These are phyloP conservation scores for Carterocephalus palaemon DNA, from an alignment of 2,888 invertebrate species.

Conservation along the genomic window DNA sequence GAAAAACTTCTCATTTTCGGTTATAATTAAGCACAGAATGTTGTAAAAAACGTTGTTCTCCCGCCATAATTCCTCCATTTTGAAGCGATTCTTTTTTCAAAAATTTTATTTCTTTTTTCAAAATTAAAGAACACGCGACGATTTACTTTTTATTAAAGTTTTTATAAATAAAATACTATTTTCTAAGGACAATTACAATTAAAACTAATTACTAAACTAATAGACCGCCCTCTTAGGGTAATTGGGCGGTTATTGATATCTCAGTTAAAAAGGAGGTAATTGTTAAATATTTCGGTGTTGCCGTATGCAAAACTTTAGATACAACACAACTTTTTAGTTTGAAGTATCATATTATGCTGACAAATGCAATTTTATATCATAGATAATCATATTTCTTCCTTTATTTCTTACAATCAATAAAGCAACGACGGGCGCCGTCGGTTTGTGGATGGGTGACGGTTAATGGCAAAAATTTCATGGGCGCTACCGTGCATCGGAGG, in stretches of 20 bases:
- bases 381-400: no score
- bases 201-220: slow-evolving; percentile 22
- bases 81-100: slow-evolving; percentile 15
- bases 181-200: no score
- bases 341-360: no score
- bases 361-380: no score
- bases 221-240: slow-evolving; percentile 21
- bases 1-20: slow-evolving; percentile 65
- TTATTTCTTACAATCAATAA: no score
- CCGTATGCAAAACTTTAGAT: background rate
- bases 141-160: background rate
- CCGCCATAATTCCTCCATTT: slow-evolving; percentile 59
- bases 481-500: no score
- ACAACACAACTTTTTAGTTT: no score
- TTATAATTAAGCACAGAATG: slow-evolving; percentile 60
- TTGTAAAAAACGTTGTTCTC: slow-evolving; percentile 63
- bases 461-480: no score
- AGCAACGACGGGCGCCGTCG: no score
- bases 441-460: no score
- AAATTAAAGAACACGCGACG: no score
- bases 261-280: slow-evolving; percentile 19
- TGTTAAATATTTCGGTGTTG: slow-evolving; percentile 22
- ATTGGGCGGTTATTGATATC: slow-evolving; percentile 27
- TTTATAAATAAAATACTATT: background rate
- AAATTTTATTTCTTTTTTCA: no score